Evolutionary conservation across 2,888 invertebrate genomes (phyloP).

Genomic region (Abrostola tripartita): DNA sequence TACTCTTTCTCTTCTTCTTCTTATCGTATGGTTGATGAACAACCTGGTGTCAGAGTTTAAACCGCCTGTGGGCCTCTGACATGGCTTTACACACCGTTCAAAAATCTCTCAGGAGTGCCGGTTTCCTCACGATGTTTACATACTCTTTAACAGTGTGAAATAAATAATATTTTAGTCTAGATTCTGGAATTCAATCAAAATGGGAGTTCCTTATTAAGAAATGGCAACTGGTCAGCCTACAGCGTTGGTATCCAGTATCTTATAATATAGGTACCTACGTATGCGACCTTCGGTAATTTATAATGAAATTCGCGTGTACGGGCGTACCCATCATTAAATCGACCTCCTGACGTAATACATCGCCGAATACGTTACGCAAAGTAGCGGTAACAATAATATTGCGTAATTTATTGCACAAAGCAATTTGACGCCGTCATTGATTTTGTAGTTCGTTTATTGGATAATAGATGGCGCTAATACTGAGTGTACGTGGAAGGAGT

Average conservation of each 20-base stretch:
- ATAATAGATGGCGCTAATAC: neutral
- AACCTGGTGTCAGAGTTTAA: too few relatives aligned
- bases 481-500: neutral
- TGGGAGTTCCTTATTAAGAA: neutral
- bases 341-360: slow-evolving; percentile 24
- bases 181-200: neutral
- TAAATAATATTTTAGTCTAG: too few relatives aligned
- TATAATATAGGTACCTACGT: neutral
- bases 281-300: slow-evolving; percentile 26
- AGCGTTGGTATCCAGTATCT: neutral
- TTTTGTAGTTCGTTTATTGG: neutral
- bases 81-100: too few relatives aligned
- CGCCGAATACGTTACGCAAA: slow-evolving; percentile 40
- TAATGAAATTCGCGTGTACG: slow-evolving; percentile 24
- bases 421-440: neutral
- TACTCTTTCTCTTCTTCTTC: too few relatives aligned
- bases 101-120: too few relatives aligned
- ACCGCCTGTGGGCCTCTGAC: too few relatives aligned
- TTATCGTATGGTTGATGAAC: too few relatives aligned
- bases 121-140: too few relatives aligned
- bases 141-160: too few relatives aligned
- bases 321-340: slow-evolving; percentile 8
- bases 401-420: slow-evolving; percentile 5
- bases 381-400: slow-evolving; percentile 17
- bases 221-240: neutral